These are phyloP conservation scores for Campodea augens DNA, from an alignment of 1,140 invertebrate genomes.

Conservation along the genomic window DNA sequence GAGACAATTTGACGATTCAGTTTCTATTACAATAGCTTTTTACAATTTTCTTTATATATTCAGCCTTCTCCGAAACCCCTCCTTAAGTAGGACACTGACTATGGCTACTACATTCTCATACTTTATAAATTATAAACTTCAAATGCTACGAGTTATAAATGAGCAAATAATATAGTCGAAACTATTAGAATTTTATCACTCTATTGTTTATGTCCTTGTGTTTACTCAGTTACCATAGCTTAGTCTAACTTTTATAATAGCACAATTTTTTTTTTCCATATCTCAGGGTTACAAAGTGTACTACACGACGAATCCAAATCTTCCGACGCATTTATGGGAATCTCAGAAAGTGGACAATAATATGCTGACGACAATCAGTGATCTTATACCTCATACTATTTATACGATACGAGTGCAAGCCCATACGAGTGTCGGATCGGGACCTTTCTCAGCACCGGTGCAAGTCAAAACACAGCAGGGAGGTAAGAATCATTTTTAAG, in stretches of 20 bases:
- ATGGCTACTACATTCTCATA: too few relatives aligned
- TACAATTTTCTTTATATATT: too few relatives aligned
- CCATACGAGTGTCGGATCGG: conserved; percentile 73
- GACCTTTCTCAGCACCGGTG: conserved; percentile 73
- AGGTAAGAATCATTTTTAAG: conserved; percentile 26
- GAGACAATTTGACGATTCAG: too few relatives aligned
- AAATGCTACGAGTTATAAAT: too few relatives aligned
- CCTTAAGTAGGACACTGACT: too few relatives aligned
- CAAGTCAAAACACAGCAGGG: conserved; percentile 94
- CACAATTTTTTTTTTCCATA: conserved; percentile 7
- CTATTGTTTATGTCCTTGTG: too few relatives aligned
- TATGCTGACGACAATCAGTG: conserved; percentile 79
- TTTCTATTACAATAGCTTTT: too few relatives aligned
- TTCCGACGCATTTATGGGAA: conserved; percentile 73
- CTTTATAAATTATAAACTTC: too few relatives aligned
- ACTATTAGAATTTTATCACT: too few relatives aligned
- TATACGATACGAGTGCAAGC: conserved; percentile 85
- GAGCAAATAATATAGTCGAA: too few relatives aligned
- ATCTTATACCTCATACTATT: conserved; percentile 66
- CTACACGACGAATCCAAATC: conserved; percentile 74
- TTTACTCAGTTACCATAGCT: too few relatives aligned
- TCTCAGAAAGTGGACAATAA: conserved; percentile 83
- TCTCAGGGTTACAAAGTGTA: conserved; percentile 91
- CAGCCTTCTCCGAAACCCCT: too few relatives aligned
- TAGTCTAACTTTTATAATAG: not conserved